Conservation (phyloP, 2,797 vertebrate genomes). For the Cryptoblepharus egeriae region DNA sequence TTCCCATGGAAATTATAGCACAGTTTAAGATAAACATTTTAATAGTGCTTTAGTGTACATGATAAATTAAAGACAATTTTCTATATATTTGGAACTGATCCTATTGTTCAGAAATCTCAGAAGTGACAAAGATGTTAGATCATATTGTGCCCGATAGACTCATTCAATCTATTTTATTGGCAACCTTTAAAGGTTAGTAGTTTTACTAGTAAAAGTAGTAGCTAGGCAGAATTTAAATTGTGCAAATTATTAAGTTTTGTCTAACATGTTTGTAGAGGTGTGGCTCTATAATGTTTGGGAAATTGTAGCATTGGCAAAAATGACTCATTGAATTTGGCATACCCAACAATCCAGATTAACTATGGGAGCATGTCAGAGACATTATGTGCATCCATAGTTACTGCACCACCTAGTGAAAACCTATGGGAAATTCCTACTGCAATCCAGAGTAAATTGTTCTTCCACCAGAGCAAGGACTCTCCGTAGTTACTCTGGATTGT, state of each 20-base stretch:
- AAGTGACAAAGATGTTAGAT: no score
- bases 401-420: no score
- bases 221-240: background rate
- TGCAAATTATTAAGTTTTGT: background rate
- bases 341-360: no score
- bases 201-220: background rate
- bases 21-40: no score
- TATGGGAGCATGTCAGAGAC: no score
- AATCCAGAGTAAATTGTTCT: no score
- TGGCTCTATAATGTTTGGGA: background rate
- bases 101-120: background rate
- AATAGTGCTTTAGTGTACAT: no score
- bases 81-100: background rate
- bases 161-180: background rate
- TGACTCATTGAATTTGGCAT: background rate
- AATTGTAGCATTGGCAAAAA: background rate
- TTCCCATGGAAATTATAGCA: background rate
- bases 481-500: no score
- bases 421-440: no score
- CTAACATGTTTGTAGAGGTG: background rate
- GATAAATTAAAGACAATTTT: background rate
- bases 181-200: background rate
- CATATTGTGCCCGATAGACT: background rate
- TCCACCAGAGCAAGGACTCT: no score
- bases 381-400: no score